Percentiles rank a stretch among this genome's conserved stretches.
These are phyloP conservation scores for Muscina levida DNA, from an alignment of 2,888 invertebrate species.

Conservation along the genomic window DNA sequence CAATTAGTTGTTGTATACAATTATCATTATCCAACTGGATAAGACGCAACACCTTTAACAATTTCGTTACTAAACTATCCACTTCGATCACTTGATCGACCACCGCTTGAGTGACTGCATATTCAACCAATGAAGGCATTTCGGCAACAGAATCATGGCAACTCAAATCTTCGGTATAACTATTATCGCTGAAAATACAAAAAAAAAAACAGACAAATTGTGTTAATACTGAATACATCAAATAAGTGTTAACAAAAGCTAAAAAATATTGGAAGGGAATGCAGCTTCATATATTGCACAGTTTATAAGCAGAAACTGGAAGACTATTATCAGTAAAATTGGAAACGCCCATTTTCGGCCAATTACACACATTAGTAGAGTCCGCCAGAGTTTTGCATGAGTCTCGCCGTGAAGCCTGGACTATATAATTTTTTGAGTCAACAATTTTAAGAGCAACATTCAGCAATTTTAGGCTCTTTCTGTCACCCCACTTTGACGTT, in stretches of 20 bases:
- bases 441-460: no score
- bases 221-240: background rate
- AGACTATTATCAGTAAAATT: no score
- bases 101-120: slow-evolving; percentile 82
- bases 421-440: no score
- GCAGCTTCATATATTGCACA: no score
- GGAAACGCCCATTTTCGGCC: no score
- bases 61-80: slow-evolving; percentile 87
- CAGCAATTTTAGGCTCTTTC: no score
- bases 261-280: background rate
- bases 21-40: slow-evolving; percentile 87
- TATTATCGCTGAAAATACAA: slow-evolving; percentile 67
- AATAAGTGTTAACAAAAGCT: background rate
- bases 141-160: slow-evolving; percentile 81
- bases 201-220: background rate
- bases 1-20: slow-evolving; percentile 84
- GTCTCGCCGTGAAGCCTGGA: no score
- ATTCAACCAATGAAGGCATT: slow-evolving; percentile 80
- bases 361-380: no score
- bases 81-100: slow-evolving; percentile 88
- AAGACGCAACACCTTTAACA: slow-evolving; percentile 87
- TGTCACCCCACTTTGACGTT: no score
- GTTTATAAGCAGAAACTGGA: no score
- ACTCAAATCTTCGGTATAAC: slow-evolving; percentile 78
- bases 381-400: no score